Evolutionary conservation across 2,113 vertebrate genomes (phyloP).

Genomic region (Rhegmatorhina hoffmannsi): DNA sequence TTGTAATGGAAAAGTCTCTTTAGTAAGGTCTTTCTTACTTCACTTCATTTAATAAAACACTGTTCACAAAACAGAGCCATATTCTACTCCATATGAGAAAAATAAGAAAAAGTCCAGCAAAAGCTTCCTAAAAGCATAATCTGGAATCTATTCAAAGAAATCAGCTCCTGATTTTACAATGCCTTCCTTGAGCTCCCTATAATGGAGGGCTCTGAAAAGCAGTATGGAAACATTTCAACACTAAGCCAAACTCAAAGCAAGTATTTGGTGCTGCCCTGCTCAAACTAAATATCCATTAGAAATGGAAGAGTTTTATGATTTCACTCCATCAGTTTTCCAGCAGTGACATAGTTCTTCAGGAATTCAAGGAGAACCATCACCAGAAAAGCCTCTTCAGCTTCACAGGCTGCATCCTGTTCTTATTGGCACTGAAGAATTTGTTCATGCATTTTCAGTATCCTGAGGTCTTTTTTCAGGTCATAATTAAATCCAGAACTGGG

Average conservation of each 20-base stretch:
- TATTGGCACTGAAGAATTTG: not conserved
- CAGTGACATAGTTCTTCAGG: not conserved
- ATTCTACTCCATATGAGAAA: not conserved
- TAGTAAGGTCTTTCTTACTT: not conserved
- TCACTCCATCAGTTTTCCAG: not conserved
- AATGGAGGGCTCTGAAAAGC: not conserved
- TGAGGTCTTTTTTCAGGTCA: not conserved
- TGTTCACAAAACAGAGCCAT: not conserved
- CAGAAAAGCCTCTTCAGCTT: not conserved
- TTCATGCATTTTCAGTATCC: not conserved
- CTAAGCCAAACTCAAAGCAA: not conserved
- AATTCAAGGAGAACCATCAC: not conserved
- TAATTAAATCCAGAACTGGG: not conserved
- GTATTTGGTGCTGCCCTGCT: not conserved
- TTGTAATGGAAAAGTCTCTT: not conserved
- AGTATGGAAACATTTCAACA: not conserved
- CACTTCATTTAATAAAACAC: not conserved
- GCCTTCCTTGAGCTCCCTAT: not conserved
- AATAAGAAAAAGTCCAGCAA: not conserved
- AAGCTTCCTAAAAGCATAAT: not conserved
- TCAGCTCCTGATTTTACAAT: not conserved
- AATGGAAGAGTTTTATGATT: not conserved
- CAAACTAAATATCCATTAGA: not conserved
- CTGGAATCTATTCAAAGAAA: not conserved
- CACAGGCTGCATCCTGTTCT: not conserved